Conservation (phyloP, 2,888 invertebrate species). For the Arge pagana region DNA sequence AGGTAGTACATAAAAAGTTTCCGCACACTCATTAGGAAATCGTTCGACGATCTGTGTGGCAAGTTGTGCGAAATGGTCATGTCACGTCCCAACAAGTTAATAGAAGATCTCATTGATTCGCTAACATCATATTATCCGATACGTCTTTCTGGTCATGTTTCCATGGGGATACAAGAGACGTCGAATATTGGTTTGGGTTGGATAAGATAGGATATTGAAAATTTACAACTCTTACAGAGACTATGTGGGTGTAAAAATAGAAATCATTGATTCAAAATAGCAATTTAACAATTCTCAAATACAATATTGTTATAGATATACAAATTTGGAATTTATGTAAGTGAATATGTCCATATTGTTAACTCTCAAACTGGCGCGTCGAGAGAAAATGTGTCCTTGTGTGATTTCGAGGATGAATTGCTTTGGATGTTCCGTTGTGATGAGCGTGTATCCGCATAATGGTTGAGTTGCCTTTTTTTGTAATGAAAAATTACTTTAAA, state of each 20-base stretch:
- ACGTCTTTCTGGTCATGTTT: too few species aligned
- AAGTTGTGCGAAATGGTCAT: not conserved
- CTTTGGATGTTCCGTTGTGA: slow-evolving; percentile 30
- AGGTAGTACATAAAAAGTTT: not conserved
- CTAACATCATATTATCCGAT: too few species aligned
- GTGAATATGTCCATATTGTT: slow-evolving; percentile 13
- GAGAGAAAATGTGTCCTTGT: slow-evolving; percentile 3
- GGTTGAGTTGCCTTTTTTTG: slow-evolving; percentile 6
- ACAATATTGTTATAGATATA: slow-evolving; percentile 21
- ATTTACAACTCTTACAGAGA: too few species aligned
- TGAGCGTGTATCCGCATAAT: slow-evolving; percentile 25
- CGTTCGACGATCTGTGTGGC: not conserved
- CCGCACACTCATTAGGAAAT: not conserved
- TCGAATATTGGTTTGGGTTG: too few species aligned
- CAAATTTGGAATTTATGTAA: slow-evolving; percentile 21
- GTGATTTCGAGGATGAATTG: slow-evolving; percentile 25
- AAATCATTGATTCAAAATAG: too few species aligned
- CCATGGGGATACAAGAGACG: too few species aligned
- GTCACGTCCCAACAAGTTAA: too few species aligned
- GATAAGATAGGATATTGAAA: too few species aligned
- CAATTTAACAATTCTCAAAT: too few species aligned
- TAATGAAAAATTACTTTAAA: slow-evolving; percentile 30
- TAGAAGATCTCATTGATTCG: too few species aligned
- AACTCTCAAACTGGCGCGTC: not conserved
- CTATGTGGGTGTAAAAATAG: too few species aligned